A percentile compares a stretch with the other conserved stretches of the same genome.
Evolutionary conservation across 2,888 invertebrate species (phyloP).

Genomic region (Thymelicus acteon): DNA sequence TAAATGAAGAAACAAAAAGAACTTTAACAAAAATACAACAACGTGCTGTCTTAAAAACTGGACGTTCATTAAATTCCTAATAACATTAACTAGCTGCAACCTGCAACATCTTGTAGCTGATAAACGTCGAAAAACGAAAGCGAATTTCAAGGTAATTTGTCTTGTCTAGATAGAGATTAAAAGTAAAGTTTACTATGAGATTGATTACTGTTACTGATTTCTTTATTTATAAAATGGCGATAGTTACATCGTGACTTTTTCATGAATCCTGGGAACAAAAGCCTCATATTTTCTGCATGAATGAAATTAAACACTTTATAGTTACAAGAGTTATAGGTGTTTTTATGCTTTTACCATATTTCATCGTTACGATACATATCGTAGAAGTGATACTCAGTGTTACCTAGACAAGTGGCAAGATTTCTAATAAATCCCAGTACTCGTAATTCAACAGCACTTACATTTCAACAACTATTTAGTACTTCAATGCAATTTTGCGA

Average conservation of each 20-base stretch:
- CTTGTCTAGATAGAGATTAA: background rate
- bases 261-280: too few species aligned
- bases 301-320: too few species aligned
- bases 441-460: background rate
- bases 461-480: background rate
- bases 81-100: background rate
- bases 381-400: background rate
- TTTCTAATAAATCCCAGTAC: background rate
- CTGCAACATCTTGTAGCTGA: background rate
- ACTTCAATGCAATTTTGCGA: background rate
- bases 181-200: too few species aligned
- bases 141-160: background rate
- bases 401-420: background rate
- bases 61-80: background rate
- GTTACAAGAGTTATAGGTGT: too few species aligned
- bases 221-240: too few species aligned
- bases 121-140: conserved; percentile 2
- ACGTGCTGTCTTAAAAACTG: background rate
- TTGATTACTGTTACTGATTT: too few species aligned
- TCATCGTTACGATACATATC: too few species aligned
- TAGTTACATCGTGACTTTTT: too few species aligned
- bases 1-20: too few species aligned
- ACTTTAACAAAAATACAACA: too few species aligned
- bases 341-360: too few species aligned
- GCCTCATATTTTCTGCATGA: too few species aligned